Conservation (phyloP, 1,140 invertebrate genomes). For the Solenopsis invicta region DNA sequence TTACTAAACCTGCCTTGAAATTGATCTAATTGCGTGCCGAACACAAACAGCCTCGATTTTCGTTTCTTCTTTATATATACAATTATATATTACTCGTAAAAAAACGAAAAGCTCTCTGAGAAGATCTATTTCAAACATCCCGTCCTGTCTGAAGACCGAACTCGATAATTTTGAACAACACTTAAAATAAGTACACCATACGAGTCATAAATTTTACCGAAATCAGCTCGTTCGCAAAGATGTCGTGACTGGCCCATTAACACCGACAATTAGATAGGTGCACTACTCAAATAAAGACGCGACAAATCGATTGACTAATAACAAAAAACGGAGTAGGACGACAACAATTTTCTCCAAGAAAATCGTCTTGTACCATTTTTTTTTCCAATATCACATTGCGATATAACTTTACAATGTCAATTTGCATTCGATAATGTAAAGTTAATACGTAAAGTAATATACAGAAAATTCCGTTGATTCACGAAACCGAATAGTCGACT, state of each 20-base stretch:
- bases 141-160: constrained; percentile 27
- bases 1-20: constrained; percentile 37
- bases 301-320: constrained; percentile 47
- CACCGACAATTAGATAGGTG: constrained; percentile 15
- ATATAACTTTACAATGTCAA: neutral
- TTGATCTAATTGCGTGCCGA: constrained; percentile 61
- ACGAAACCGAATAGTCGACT: constrained; percentile 16
- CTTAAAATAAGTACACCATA: constrained; percentile 73
- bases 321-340: constrained; percentile 1
- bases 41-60: constrained; percentile 40
- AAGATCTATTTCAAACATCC: neutral
- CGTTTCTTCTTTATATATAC: constrained; percentile 51
- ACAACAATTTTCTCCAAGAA: constrained; percentile 34
- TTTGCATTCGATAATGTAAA: constrained; percentile 1
- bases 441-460: neutral
- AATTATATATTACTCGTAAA: constrained; percentile 26
- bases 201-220: constrained; percentile 64
- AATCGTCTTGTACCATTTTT: constrained; percentile 54
- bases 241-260: neutral
- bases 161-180: constrained; percentile 67
- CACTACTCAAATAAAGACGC: constrained; percentile 15
- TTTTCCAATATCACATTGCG: constrained; percentile 7
- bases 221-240: constrained; percentile 34
- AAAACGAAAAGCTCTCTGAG: constrained; percentile 16
- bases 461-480: neutral